Evolutionary conservation across 2,113 vertebrate genomes (phyloP).

Genomic region (Uropsilus gracilis): DNA sequence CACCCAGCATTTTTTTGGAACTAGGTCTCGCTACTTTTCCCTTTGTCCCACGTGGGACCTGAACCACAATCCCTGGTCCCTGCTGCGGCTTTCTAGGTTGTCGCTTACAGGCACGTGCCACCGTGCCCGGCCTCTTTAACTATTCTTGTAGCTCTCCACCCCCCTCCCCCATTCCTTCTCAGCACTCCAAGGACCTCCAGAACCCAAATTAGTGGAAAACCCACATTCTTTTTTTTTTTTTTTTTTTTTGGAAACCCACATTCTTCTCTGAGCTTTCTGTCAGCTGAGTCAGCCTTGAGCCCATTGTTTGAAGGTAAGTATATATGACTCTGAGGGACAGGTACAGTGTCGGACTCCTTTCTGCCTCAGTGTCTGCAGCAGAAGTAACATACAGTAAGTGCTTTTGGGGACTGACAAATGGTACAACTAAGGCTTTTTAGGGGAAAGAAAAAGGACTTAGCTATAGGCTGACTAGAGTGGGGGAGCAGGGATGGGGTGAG

Average conservation of each 20-base stretch:
- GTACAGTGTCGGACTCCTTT: neutral
- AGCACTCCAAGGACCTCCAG: neutral
- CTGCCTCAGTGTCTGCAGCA: neutral
- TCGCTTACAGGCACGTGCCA: too few relatives aligned
- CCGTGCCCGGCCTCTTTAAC: too few relatives aligned
- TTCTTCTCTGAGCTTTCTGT: neutral
- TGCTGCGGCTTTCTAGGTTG: too few relatives aligned
- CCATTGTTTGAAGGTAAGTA: neutral
- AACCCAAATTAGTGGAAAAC: neutral
- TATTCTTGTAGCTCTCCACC: neutral
- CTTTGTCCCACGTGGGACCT: too few relatives aligned
- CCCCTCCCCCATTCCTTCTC: neutral
- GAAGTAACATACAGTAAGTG: neutral
- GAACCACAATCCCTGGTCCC: too few relatives aligned
- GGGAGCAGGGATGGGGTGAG: neutral
- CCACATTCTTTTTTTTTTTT: neutral
- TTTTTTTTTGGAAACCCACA: neutral
- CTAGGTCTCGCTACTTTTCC: too few relatives aligned
- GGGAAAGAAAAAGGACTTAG: conserved; percentile 10
- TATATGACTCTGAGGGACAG: neutral
- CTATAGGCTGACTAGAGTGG: neutral
- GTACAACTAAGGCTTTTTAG: neutral
- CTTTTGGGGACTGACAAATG: neutral
- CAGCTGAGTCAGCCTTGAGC: neutral
- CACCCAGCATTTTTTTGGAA: too few relatives aligned